Evolutionary conservation across 2,888 invertebrate species (phyloP).

Genomic region (Acleris emargana): DNA sequence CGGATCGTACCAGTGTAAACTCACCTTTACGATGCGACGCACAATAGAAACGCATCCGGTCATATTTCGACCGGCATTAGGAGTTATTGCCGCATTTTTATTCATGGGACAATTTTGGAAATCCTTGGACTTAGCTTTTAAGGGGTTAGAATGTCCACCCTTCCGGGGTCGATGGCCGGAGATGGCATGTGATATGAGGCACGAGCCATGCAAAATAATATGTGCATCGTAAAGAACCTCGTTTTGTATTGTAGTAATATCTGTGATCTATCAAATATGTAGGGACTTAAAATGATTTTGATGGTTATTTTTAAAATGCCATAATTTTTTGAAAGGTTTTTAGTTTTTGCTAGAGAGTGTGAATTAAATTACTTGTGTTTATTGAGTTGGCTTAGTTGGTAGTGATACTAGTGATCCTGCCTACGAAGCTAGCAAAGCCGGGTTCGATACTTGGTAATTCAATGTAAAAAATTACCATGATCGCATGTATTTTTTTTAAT

Average conservation of each 20-base stretch:
- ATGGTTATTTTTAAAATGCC: too few species aligned
- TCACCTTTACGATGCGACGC: conserved; percentile 52
- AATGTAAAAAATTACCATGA: too few species aligned
- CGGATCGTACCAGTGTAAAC: conserved; percentile 23
- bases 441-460: too few species aligned
- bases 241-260: too few species aligned
- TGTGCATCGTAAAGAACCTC: background rate
- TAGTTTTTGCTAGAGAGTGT: too few species aligned
- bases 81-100: conserved; percentile 78
- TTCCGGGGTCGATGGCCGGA: conserved; percentile 39
- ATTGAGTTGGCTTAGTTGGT: too few species aligned
- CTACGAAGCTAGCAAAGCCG: too few species aligned
- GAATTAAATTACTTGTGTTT: too few species aligned
- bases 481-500: too few species aligned
- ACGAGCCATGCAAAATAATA: background rate
- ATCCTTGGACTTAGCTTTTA: conserved; percentile 53
- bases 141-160: conserved; percentile 44
- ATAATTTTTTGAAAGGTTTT: too few species aligned
- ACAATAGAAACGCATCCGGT: conserved; percentile 67
- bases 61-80: conserved; percentile 73
- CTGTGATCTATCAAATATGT: background rate
- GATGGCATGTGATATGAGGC: conserved; percentile 1
- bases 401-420: too few species aligned
- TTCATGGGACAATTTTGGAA: conserved; percentile 77
- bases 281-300: background rate